Evolutionary conservation across 2,113 vertebrate species (phyloP).

Genomic region (Noctilio leporinus): DNA sequence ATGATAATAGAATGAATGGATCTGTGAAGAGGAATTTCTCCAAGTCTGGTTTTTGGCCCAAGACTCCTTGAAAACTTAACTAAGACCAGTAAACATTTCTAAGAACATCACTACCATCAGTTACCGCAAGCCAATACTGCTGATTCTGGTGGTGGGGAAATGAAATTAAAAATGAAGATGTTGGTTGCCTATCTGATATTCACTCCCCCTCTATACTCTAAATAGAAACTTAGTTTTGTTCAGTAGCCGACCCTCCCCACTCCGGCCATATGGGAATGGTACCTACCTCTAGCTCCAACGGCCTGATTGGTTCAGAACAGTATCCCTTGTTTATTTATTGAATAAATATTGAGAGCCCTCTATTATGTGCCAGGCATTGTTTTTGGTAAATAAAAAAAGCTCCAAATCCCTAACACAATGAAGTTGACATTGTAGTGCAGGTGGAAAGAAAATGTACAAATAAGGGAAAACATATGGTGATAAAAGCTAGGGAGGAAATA

Average conservation of each 20-base stretch:
- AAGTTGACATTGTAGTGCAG: not conserved
- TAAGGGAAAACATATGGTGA: not conserved
- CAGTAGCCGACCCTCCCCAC: not conserved
- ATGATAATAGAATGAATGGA: not conserved
- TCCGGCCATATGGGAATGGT: not conserved
- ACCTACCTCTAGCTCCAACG: not conserved
- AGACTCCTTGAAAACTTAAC: not conserved
- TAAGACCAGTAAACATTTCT: not conserved
- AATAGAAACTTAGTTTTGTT: not conserved
- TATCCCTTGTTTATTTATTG: not conserved
- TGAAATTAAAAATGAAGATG: not conserved
- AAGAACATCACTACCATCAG: not conserved
- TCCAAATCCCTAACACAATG: not conserved
- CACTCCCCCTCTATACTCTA: not conserved
- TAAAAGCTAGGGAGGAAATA: not conserved
- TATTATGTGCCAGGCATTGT: not conserved
- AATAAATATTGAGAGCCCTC: not conserved
- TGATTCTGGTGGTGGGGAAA: not conserved
- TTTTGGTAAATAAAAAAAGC: not conserved
- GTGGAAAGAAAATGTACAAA: not conserved
- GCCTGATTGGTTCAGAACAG: not conserved
- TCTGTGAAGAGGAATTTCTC: not conserved
- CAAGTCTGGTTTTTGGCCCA: not conserved
- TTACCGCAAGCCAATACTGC: not conserved
- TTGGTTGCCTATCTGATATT: not conserved